These are phyloP conservation scores for Ischnura elegans DNA, from an alignment of 2,888 invertebrate species.

Conservation along the genomic window DNA sequence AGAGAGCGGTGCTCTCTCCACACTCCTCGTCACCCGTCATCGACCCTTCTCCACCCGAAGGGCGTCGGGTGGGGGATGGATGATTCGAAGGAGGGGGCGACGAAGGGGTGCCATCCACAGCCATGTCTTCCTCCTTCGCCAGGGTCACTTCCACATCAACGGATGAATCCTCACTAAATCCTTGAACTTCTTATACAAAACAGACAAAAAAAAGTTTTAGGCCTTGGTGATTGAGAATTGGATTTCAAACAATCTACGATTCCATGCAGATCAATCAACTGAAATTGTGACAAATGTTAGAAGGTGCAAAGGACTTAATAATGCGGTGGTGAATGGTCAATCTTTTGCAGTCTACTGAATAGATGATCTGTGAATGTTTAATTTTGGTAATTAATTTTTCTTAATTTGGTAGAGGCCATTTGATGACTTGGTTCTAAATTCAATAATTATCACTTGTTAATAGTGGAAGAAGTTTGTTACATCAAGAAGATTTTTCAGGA, in stretches of 20 bases:
- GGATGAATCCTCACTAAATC: conserved; percentile 36
- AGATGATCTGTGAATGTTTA: background rate
- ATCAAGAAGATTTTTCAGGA: no score
- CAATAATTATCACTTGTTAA: no score
- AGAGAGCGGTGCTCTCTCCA: background rate
- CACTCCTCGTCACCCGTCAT: conserved; percentile 27
- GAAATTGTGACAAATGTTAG: background rate
- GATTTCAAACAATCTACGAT: background rate
- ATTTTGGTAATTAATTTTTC: background rate
- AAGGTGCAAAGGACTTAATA: background rate
- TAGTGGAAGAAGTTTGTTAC: no score
- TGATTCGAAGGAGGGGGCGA: conserved; percentile 2
- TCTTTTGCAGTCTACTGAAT: background rate
- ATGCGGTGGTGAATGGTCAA: background rate
- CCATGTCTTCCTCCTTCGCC: conserved; percentile 39
- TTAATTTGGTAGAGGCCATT: background rate
- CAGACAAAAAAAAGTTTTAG: background rate
- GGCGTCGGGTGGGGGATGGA: conserved; percentile 7
- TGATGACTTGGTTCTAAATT: no score
- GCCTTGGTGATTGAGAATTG: background rate
- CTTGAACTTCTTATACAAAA: background rate
- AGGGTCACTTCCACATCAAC: background rate
- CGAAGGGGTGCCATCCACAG: background rate
- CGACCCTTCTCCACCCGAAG: background rate
- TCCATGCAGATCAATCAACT: background rate